Conservation (phyloP, 2,888 invertebrate genomes). For the Tetranychus truncatus region DNA sequence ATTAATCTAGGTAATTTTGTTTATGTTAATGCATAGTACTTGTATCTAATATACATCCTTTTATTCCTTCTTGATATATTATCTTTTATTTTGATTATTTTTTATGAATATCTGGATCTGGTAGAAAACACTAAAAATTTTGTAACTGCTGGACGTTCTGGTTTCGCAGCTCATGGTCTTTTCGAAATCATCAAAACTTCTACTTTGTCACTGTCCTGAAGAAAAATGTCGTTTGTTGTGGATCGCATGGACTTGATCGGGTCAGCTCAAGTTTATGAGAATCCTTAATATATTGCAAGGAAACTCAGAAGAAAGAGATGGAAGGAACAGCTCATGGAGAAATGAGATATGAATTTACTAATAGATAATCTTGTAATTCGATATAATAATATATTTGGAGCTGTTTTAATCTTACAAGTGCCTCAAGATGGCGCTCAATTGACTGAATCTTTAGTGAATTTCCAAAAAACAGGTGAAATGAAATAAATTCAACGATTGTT, state of each 20-base stretch:
- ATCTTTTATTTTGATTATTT: not conserved
- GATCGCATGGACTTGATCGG: constrained; percentile 14
- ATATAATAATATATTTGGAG: no score
- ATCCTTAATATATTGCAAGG: not conserved
- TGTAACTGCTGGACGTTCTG: not conserved
- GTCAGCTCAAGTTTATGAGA: constrained; percentile 14
- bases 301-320: constrained; percentile 1
- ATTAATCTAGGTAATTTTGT: not conserved
- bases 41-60: not conserved
- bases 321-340: constrained; percentile 3
- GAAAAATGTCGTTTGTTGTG: constrained; percentile 17
- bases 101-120: not conserved
- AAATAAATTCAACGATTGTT: no score
- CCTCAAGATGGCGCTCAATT: no score
- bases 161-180: not conserved
- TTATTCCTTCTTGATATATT: not conserved
- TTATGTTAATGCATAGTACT: not conserved
- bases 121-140: not conserved
- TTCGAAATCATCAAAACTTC: constrained; percentile 8
- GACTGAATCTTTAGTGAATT: no score
- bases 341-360: constrained; percentile 15
- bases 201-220: constrained; percentile 13
- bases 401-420: no score
- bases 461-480: no score
- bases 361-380: no score